Conservation (phyloP, 1,140 invertebrate species). For the Cotesia glomerata region DNA sequence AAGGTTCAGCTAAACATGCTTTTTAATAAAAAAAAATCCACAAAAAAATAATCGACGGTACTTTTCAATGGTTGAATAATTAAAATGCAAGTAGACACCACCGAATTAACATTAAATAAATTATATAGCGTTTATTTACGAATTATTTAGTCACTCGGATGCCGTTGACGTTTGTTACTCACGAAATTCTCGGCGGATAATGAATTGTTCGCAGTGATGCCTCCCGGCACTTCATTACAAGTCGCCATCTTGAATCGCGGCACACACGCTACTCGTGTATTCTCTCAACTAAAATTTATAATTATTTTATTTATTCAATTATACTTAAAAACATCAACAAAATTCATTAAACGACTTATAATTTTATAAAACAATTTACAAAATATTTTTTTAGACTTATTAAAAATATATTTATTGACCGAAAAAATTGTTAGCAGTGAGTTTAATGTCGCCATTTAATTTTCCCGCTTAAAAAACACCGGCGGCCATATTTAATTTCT, state of each 20-base stretch:
- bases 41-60: neutral
- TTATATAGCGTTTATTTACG: neutral
- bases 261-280: neutral
- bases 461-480: no score
- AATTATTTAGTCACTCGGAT: neutral
- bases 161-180: constrained; percentile 36
- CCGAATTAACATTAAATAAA: neutral
- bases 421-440: no score
- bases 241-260: constrained; percentile 53
- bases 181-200: constrained; percentile 47
- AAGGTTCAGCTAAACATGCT: neutral
- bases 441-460: no score
- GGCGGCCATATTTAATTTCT: no score
- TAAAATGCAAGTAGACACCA: neutral
- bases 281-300: neutral
- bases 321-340: neutral
- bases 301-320: neutral
- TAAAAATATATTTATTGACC: no score
- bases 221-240: constrained; percentile 56
- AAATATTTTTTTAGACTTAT: no score
- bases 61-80: neutral
- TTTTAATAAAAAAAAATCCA: neutral
- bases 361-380: no score
- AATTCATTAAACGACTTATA: no score
- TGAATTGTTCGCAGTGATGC: constrained; percentile 48